These are phyloP conservation scores for Aplodontia rufa DNA, from an alignment of 2,113 vertebrate genomes.

Conservation along the genomic window DNA sequence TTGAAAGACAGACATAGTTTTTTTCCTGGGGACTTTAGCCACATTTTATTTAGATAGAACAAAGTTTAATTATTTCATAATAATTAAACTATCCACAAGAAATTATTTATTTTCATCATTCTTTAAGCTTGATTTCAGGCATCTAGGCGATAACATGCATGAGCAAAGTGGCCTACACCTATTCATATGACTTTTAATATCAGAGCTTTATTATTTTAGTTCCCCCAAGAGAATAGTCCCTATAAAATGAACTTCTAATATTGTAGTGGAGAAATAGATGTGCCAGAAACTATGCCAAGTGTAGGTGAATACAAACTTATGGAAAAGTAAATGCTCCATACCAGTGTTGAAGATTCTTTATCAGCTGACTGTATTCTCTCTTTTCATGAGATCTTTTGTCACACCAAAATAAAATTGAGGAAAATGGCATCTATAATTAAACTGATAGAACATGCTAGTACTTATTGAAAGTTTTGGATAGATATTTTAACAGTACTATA, in stretches of 20 bases:
- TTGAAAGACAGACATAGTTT: background rate
- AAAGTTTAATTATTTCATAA: conserved; percentile 38
- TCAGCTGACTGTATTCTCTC: background rate
- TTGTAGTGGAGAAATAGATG: background rate
- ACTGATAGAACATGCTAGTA: background rate
- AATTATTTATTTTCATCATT: background rate
- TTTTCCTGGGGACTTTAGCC: background rate
- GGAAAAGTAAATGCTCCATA: background rate
- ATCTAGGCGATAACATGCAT: background rate
- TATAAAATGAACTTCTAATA: background rate
- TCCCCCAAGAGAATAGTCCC: background rate
- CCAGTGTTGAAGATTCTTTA: background rate
- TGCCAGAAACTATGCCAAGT: background rate
- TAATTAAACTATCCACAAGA: background rate
- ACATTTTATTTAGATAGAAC: conserved; percentile 35
- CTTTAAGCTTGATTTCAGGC: background rate
- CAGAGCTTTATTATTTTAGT: background rate
- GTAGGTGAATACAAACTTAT: background rate
- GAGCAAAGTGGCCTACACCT: background rate
- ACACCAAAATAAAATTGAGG: background rate
- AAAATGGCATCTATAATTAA: background rate
- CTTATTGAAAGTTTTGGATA: background rate
- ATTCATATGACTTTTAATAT: background rate
- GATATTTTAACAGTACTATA: background rate
- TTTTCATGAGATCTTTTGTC: background rate